Evolutionary conservation across 2,797 vertebrate genomes (phyloP).

Genomic region (Ceryle rudis): DNA sequence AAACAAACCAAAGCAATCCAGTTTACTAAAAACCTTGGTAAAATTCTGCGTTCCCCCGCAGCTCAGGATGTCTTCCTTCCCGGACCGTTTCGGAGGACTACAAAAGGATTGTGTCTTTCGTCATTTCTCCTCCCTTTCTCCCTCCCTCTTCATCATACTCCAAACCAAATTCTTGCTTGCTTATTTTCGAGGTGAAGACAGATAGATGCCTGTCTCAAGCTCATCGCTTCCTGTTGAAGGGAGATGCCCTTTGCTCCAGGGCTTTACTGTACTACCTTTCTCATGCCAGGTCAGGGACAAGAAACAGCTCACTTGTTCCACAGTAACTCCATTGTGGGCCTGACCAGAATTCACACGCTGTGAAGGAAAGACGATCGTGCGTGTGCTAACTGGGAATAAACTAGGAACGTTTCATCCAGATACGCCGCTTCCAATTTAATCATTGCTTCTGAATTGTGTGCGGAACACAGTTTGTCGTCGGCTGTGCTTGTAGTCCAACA

Average conservation of each 20-base stretch:
- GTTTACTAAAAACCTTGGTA: background rate
- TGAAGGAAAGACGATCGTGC: background rate
- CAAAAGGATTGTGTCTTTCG: background rate
- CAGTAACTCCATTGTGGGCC: background rate
- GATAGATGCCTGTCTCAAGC: background rate
- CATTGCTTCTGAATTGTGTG: background rate
- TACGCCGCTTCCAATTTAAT: background rate
- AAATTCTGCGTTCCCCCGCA: background rate
- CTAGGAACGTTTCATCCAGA: background rate
- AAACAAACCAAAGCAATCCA: accelerated
- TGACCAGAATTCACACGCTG: background rate
- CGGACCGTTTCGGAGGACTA: background rate
- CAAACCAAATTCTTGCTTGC: background rate
- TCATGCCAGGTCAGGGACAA: background rate
- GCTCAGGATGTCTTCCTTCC: background rate
- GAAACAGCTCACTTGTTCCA: background rate
- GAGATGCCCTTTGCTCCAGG: background rate
- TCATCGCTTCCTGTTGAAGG: background rate
- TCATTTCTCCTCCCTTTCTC: background rate
- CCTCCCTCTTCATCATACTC: background rate
- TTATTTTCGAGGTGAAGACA: background rate
- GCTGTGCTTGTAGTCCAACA: background rate
- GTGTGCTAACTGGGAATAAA: background rate
- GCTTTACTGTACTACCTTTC: background rate
- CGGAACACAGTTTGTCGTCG: background rate